Percentiles rank a stretch among this genome's conserved stretches.
Conservation (phyloP, 2,797 vertebrate species). For the Coendou prehensilis region DNA sequence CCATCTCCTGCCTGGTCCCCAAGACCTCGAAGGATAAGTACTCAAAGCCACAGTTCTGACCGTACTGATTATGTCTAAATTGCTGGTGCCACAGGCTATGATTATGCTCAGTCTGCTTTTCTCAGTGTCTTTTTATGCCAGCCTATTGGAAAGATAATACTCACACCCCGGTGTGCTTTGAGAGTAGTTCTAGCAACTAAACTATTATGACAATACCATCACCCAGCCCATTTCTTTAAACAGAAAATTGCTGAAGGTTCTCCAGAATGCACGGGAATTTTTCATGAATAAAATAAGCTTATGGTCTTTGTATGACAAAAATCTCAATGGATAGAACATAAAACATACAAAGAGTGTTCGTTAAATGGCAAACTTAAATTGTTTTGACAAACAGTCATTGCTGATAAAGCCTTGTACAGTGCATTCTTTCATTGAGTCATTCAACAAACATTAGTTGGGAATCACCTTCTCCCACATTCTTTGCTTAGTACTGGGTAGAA, state of each 20-base stretch:
- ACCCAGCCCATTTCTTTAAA: neutral
- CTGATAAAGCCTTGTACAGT: neutral
- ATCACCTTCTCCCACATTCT: neutral
- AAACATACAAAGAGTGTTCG: neutral
- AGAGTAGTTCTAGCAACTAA: slow-evolving; percentile 2
- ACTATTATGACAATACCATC: neutral
- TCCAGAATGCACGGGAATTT: neutral
- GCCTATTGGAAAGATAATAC: neutral
- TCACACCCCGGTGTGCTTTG: neutral
- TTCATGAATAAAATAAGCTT: neutral
- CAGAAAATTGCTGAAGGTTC: slow-evolving; percentile 28
- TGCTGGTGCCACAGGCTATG: neutral
- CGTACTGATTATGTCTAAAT: neutral
- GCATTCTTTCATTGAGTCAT: neutral
- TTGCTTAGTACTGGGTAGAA: neutral
- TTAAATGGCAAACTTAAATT: neutral
- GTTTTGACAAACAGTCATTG: slow-evolving; percentile 9
- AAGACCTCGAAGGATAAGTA: neutral
- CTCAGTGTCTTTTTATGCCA: slow-evolving; percentile 13
- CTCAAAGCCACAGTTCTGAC: neutral
- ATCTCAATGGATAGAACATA: slow-evolving; percentile 6
- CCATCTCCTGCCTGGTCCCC: slow-evolving; percentile 6
- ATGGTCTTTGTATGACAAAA: neutral
- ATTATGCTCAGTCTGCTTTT: neutral
- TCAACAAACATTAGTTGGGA: neutral